Conservation (phyloP, 1,140 invertebrate genomes). For the Eriocheir sinensis region DNA sequence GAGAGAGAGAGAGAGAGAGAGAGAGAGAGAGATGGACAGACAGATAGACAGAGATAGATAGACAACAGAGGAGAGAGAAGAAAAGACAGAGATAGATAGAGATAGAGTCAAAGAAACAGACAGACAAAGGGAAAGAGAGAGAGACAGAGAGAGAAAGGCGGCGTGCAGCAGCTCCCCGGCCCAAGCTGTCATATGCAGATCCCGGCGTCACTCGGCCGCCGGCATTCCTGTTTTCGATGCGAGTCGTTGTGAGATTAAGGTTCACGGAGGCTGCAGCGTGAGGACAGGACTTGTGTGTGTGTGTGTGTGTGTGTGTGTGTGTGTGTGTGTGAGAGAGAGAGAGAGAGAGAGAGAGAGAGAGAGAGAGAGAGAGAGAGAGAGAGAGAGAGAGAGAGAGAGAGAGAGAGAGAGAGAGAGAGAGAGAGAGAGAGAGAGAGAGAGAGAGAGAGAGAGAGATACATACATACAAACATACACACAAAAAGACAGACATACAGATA, state of each 20-base stretch:
- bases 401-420: too few relatives aligned
- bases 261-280: too few relatives aligned
- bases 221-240: not conserved
- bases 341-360: too few relatives aligned
- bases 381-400: too few relatives aligned
- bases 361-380: too few relatives aligned
- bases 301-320: too few relatives aligned
- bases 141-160: not conserved
- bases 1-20: slow-evolving; percentile 9
- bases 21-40: too few relatives aligned
- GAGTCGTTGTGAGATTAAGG: not conserved
- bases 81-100: not conserved
- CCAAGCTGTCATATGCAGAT: not conserved
- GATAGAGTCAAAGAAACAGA: not conserved
- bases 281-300: too few relatives aligned
- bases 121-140: too few relatives aligned
- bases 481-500: not conserved
- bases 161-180: not conserved
- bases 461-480: not conserved
- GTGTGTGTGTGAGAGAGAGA: too few relatives aligned
- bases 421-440: slow-evolving; percentile 14
- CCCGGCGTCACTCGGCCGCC: not conserved
- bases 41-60: not conserved
- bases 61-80: slow-evolving; percentile 1
- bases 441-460: not conserved